Evolutionary conservation across 2,888 invertebrate species (phyloP).

Genomic region (Phyllotreta striolata): DNA sequence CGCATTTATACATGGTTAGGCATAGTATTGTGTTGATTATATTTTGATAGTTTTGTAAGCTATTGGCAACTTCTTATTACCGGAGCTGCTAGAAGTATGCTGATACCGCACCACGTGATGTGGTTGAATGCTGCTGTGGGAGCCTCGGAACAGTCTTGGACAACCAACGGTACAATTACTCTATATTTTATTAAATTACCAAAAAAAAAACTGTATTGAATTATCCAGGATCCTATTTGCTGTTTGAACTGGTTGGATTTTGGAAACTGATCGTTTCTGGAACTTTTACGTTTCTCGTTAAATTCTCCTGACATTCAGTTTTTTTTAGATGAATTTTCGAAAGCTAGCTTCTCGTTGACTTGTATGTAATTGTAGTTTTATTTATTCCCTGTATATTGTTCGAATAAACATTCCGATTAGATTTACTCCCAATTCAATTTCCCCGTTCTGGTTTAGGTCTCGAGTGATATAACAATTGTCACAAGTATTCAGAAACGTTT

Average conservation of each 20-base stretch:
- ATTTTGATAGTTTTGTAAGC: conserved; percentile 62
- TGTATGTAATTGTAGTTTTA: too few species aligned
- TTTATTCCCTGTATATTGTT: neutral
- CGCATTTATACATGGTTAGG: conserved; percentile 61
- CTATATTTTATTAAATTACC: conserved; percentile 50
- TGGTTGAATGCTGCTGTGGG: conserved; percentile 57
- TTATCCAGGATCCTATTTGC: conserved; percentile 8
- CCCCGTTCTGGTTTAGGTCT: neutral
- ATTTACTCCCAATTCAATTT: too few species aligned
- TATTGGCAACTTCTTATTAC: conserved; percentile 57
- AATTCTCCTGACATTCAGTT: too few species aligned
- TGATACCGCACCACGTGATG: conserved; percentile 59
- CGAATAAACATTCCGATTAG: conserved; percentile 15
- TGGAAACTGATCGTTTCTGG: neutral
- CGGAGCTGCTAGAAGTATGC: conserved; percentile 60
- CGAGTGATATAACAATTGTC: too few species aligned
- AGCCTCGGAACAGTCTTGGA: conserved; percentile 60
- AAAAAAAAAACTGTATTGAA: conserved; percentile 31
- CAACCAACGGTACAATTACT: conserved; percentile 60
- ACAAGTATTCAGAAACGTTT: neutral
- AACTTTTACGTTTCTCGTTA: neutral
- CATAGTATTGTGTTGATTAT: conserved; percentile 61
- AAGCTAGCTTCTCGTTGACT: too few species aligned
- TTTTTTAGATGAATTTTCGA: too few species aligned
- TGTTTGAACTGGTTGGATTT: neutral